Conservation (phyloP, 1,140 invertebrate genomes). For the Aphaenogaster floridana region DNA sequence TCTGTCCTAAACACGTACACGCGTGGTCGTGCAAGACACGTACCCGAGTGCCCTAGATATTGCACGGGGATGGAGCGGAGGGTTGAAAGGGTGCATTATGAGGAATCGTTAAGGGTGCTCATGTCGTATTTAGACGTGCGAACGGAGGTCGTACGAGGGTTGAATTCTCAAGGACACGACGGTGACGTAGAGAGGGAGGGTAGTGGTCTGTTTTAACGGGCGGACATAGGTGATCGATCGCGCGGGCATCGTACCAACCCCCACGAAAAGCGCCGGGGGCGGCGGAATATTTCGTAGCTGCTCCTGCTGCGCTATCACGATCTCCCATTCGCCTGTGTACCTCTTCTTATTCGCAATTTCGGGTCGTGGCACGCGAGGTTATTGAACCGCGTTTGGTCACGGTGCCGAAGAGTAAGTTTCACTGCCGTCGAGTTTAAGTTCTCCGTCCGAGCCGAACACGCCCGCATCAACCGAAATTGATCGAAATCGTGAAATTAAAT, state of each 20-base stretch:
- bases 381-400: slow-evolving; percentile 62
- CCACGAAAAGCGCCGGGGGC: slow-evolving; percentile 25
- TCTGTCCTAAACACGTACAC: background rate
- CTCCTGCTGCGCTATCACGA: slow-evolving; percentile 5
- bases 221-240: slow-evolving; percentile 70
- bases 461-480: slow-evolving; percentile 50
- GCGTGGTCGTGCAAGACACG: background rate
- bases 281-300: slow-evolving; percentile 50
- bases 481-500: slow-evolving; percentile 53
- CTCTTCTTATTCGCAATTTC: slow-evolving; percentile 56
- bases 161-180: slow-evolving; percentile 69
- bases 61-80: background rate
- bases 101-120: slow-evolving; percentile 33
- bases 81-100: slow-evolving; percentile 1
- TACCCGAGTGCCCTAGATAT: background rate
- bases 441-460: slow-evolving; percentile 17
- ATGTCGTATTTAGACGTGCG: slow-evolving; percentile 50
- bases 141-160: slow-evolving; percentile 44
- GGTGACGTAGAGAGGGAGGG: slow-evolving; percentile 65
- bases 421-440: slow-evolving; percentile 30
- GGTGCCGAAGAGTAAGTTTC: slow-evolving; percentile 53
- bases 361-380: slow-evolving; percentile 68
- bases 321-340: slow-evolving; percentile 2
- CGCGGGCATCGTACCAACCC: slow-evolving; percentile 44
- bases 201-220: slow-evolving; percentile 68